phyloP scores from a whole-genome alignment of 2,797 vertebrate genomes.

The Lerista edwardsae region DNA sequence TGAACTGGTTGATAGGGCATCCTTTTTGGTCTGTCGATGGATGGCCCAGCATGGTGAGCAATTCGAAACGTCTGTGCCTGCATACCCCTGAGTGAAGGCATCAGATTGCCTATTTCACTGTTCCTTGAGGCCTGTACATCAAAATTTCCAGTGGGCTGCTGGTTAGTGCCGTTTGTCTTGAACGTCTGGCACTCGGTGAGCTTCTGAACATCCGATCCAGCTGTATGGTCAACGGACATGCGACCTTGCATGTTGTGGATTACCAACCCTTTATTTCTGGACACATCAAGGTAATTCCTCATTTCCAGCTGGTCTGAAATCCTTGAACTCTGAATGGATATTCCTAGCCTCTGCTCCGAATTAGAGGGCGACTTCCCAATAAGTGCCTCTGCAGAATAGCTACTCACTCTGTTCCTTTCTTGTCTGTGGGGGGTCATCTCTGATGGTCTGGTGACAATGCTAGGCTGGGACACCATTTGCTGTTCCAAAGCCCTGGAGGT shows the following conservation, averaged over 20 bases:
- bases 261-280: conserved; percentile 88
- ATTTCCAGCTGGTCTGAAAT: conserved; percentile 92
- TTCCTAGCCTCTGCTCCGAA: conserved; percentile 89
- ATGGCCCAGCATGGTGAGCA: conserved; percentile 78
- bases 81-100: conserved; percentile 86
- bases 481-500: conserved; percentile 90
- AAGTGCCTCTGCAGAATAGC: conserved; percentile 97
- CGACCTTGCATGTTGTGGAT: conserved; percentile 89
- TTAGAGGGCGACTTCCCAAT: conserved; percentile 92
- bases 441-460: conserved; percentile 87
- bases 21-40: conserved; percentile 87
- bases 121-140: conserved; percentile 91
- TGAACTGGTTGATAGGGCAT: conserved; percentile 87
- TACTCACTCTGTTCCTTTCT: conserved; percentile 95
- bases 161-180: conserved; percentile 83
- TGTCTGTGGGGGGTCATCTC: conserved; percentile 92
- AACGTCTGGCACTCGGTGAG: conserved; percentile 93
- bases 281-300: conserved; percentile 90
- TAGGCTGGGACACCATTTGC: conserved; percentile 91
- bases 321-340: conserved; percentile 87
- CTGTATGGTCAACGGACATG: conserved; percentile 84
- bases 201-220: conserved; percentile 84
- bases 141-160: conserved; percentile 84
- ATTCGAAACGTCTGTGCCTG: conserved; percentile 91
- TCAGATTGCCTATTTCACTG: conserved; percentile 86